Evolutionary conservation across 2,113 vertebrate species (phyloP).

Genomic region (Callorhinus ursinus): DNA sequence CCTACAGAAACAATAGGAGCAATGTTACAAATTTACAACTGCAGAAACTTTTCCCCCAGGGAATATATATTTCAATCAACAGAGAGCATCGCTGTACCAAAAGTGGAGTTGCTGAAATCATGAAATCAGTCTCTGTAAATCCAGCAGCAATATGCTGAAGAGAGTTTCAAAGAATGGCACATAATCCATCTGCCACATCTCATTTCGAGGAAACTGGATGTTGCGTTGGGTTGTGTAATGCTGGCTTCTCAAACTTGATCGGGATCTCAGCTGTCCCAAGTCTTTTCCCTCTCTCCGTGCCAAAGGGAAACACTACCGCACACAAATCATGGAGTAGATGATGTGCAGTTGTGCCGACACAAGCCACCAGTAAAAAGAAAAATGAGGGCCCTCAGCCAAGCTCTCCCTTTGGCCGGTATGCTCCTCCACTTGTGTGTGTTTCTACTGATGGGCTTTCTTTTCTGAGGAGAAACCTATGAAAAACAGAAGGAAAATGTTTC

Average conservation of each 20-base stretch:
- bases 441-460: slow-evolving; percentile 72
- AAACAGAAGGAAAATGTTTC: slow-evolving; percentile 50
- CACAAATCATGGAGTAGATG: slow-evolving; percentile 31
- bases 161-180: background rate
- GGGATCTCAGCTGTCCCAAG: slow-evolving; percentile 22
- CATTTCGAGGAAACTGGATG: background rate
- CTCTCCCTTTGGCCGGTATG: background rate
- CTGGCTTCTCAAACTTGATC: background rate
- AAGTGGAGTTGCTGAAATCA: background rate
- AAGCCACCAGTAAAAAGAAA: background rate
- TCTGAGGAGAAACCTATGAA: slow-evolving; percentile 72
- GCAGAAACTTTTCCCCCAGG: background rate
- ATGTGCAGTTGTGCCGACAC: background rate
- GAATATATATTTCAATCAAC: background rate
- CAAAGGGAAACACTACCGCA: background rate
- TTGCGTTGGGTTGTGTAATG: no score
- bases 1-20: background rate
- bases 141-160: background rate
- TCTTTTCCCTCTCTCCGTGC: slow-evolving; percentile 55
- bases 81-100: background rate
- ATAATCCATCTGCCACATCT: background rate
- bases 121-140: background rate
- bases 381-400: background rate
- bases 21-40: no score
- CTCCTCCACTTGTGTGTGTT: background rate